Conservation (phyloP, 2,888 invertebrate genomes). For the Lamproptera curius region DNA sequence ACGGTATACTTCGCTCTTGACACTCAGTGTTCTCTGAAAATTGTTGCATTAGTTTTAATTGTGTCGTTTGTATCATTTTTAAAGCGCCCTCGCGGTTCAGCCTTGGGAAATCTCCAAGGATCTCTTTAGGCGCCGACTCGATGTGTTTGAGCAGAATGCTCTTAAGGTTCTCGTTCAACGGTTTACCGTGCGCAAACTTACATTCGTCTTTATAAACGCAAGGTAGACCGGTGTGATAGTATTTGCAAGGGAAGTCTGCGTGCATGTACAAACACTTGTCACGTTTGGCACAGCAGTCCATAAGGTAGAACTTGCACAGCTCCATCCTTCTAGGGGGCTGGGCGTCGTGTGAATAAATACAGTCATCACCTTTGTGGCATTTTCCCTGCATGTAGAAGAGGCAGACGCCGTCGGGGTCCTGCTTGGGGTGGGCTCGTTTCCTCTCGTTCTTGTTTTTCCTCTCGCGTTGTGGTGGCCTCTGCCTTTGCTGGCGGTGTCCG, state of each 20-base stretch:
- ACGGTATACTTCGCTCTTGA: conserved; percentile 61
- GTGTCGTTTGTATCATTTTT: conserved; percentile 72
- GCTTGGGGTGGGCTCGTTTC: conserved; percentile 76
- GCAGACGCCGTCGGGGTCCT: conserved; percentile 86
- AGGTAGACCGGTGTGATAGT: conserved; percentile 94
- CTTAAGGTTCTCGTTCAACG: conserved; percentile 88
- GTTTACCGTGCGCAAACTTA: conserved; percentile 94
- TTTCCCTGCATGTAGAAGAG: conserved; percentile 93
- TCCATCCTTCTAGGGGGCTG: conserved; percentile 92
- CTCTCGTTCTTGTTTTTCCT: conserved; percentile 72
- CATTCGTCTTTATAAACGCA: conserved; percentile 91
- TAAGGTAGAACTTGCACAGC: conserved; percentile 96
- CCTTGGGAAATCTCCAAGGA: conserved; percentile 92
- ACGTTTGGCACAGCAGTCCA: conserved; percentile 96
- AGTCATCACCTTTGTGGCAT: conserved; percentile 91
- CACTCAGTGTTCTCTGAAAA: conserved; percentile 50
- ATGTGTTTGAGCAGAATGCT: conserved; percentile 85
- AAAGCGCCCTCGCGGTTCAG: conserved; percentile 87
- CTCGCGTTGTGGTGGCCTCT: conserved; percentile 57
- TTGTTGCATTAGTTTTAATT: conserved; percentile 64
- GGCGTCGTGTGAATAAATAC: conserved; percentile 91
- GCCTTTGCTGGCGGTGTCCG: conserved; percentile 64
- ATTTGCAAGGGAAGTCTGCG: conserved; percentile 98
- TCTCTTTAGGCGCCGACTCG: conserved; percentile 94
- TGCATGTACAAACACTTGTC: conserved; percentile 98